phyloP scores from a whole-genome alignment of 2,888 invertebrate species.

The Lithophane socia region DNA sequence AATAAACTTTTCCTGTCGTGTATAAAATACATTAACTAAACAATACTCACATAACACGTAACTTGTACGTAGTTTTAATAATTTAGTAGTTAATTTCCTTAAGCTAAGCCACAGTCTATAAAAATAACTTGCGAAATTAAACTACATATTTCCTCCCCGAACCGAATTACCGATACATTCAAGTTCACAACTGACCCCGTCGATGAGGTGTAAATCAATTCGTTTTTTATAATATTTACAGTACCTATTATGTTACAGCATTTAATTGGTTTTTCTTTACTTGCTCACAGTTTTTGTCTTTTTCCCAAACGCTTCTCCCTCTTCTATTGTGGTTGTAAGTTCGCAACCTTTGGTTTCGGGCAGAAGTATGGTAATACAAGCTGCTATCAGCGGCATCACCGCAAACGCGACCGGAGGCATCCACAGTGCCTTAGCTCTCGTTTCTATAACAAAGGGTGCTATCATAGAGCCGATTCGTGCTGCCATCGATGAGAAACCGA shows the following conservation, averaged over 20 bases:
- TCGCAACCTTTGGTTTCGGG: slow-evolving; percentile 95
- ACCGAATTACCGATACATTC: slow-evolving; percentile 3
- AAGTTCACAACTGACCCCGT: background rate
- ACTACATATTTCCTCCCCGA: background rate
- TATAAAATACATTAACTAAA: slow-evolving; percentile 12
- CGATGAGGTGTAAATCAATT: background rate
- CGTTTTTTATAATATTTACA: slow-evolving; percentile 17
- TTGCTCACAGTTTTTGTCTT: slow-evolving; percentile 27
- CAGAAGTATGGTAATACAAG: slow-evolving; percentile 90
- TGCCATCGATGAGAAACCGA: slow-evolving; percentile 97
- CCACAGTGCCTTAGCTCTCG: slow-evolving; percentile 88
- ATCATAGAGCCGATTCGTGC: slow-evolving; percentile 96
- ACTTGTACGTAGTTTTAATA: slow-evolving; percentile 1
- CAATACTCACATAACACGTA: background rate
- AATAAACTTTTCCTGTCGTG: slow-evolving; percentile 9
- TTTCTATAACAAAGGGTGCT: slow-evolving; percentile 94
- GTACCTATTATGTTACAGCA: background rate
- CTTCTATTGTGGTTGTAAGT: slow-evolving; percentile 95
- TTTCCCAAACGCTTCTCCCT: slow-evolving; percentile 92
- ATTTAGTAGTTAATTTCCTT: slow-evolving; percentile 28
- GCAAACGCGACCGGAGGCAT: slow-evolving; percentile 94
- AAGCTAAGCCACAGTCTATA: slow-evolving; percentile 16
- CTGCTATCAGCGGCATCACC: slow-evolving; percentile 90
- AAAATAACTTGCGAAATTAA: slow-evolving; percentile 9
- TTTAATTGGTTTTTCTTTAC: slow-evolving; percentile 1